Evolutionary conservation across 30 jellyfish, hydroid and myxozoan genomes (phyloP), one percentile per base, ranked within the genome.

Genomic region (Aurelia sp.): DNA sequence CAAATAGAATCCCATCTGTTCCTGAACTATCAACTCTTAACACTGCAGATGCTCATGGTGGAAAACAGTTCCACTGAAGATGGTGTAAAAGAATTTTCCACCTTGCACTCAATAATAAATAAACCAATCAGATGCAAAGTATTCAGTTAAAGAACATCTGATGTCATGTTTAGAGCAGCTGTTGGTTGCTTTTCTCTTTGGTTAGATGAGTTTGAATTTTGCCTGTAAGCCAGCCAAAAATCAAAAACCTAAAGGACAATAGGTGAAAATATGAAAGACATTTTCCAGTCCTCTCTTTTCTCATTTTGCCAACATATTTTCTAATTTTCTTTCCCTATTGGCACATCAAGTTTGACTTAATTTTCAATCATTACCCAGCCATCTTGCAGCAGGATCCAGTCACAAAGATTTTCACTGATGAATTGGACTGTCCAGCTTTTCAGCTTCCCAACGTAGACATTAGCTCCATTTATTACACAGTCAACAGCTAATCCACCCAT

Each of bases 401-500:
- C 97, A 40, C 80, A 21, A 9, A 93, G 82, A 27, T 85, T 71
- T 3, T 65, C 81, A 7, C 80, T 92, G 3, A 89, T 73, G 69
- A 77, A 88, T 77, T 88, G 97, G 67, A 82, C 96, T 6, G 94
- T 82, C 97, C 97, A 88, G 74, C 61, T 66, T 77, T 93, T 93
- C 64, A 93, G 72, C 58, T 88, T 91, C 51, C 87, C 80, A 9
- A 93, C 91, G 48, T 53, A 88, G 48, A 89, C 52, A n/a, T 88
- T 78, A 4, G 96, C 88, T 7, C 98, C 96, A 76, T 80, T 69
- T 65, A 81, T 60, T 30, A 93, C 98, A 82, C 98, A 93, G 55
- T 93, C 98, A 50, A 89, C 98, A 22, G 98, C 93, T 53, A 93
- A 38, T 31, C 88, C 97, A 18, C 98, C 98, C 64, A 94, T 80